These are phyloP conservation scores for Montipora foliosa DNA, from an alignment of 64 coral and sea anemone species.

Conservation along the genomic window DNA sequence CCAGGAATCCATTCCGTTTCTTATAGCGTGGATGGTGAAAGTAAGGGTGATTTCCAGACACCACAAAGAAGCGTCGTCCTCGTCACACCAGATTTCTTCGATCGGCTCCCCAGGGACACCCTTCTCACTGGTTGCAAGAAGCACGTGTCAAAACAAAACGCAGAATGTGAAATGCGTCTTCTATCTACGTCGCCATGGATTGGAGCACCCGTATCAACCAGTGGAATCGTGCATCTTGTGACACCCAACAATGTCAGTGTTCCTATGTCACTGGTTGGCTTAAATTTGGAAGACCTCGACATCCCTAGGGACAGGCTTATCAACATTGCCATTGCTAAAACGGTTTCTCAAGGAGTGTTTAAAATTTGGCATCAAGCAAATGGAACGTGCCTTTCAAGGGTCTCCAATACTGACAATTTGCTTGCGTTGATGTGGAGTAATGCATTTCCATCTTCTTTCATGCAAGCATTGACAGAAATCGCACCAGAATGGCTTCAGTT, in stretches of 20 bases:
- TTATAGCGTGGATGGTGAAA: slow-evolving; percentile 37
- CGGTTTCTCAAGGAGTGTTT: not conserved
- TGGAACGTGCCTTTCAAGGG: not conserved
- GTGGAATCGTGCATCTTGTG: not conserved
- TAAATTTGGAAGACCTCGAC: not conserved
- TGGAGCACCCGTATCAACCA: not conserved
- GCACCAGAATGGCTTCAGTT: slow-evolving; percentile 44
- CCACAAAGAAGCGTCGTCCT: slow-evolving; percentile 41
- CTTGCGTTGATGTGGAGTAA: slow-evolving; percentile 32
- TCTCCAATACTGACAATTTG: not conserved
- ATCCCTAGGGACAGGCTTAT: not conserved
- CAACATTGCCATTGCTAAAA: not conserved
- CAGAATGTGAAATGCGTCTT: not conserved
- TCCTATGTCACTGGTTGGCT: slow-evolving; percentile 7
- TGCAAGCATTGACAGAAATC: slow-evolving; percentile 16
- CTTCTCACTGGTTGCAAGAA: slow-evolving; percentile 68
- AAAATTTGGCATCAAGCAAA: not conserved
- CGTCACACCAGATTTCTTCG: slow-evolving; percentile 9
- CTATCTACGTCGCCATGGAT: not conserved
- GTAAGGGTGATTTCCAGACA: slow-evolving; percentile 18
- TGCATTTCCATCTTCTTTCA: not conserved
- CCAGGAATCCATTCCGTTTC: slow-evolving; percentile 56
- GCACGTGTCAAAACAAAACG: not conserved
- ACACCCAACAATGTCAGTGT: not conserved
- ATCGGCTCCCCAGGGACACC: not conserved